A percentile compares a stretch with the other conserved stretches of the same genome.
Evolutionary conservation across 2,113 vertebrate genomes (phyloP).

Genomic region (Seriola aureovittata): DNA sequence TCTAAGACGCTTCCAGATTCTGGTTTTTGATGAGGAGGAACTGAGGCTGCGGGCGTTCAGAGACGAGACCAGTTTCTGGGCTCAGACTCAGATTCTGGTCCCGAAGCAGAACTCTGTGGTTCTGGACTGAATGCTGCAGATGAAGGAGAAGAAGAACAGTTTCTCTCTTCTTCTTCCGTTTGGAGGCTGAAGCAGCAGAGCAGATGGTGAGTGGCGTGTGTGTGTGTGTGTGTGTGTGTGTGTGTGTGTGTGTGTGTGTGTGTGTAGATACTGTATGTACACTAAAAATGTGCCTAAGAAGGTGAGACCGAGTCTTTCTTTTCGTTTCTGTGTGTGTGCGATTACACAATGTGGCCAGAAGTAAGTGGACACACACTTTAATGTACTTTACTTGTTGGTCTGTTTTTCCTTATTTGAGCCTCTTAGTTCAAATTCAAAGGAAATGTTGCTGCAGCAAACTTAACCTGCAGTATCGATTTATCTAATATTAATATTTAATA

Average conservation of each 20-base stretch:
- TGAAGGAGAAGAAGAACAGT: conserved; percentile 40
- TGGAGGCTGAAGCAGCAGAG: conserved; percentile 58
- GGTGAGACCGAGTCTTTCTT: conserved; percentile 2
- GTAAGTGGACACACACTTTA: conserved; percentile 7
- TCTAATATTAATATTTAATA: not conserved
- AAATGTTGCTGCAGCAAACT: not conserved
- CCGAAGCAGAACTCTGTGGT: not conserved
- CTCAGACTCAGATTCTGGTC: not conserved
- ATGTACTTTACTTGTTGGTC: not conserved
- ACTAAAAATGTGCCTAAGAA: conserved; percentile 4
- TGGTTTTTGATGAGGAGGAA: not conserved
- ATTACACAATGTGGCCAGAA: not conserved
- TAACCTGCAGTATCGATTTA: not conserved
- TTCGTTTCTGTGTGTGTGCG: not conserved
- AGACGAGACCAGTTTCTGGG: not conserved
- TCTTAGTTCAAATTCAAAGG: not conserved
- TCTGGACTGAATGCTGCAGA: conserved; percentile 42
- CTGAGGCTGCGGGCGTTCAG: not conserved
- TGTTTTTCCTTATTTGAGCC: not conserved
- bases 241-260: conserved; percentile 24
- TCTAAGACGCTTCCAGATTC: not conserved
- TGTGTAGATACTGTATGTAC: conserved; percentile 4
- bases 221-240: conserved; percentile 23
- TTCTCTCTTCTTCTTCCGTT: conserved; percentile 44
- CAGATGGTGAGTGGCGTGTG: conserved; percentile 67